phyloP scores from a whole-genome alignment of 2,888 invertebrate species.

The Sepioteuthis lessoniana region DNA sequence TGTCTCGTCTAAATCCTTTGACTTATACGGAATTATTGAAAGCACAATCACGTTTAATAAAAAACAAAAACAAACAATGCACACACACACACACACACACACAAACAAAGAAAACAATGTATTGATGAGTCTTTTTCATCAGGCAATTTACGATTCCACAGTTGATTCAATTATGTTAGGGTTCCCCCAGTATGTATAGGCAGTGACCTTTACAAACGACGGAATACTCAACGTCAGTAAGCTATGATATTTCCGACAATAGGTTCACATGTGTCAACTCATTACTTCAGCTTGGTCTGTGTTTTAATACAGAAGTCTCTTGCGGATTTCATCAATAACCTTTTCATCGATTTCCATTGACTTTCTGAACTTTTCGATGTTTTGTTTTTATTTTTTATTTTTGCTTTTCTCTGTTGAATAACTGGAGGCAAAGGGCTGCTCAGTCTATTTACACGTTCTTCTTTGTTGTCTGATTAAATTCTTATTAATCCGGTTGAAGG shows the following conservation, averaged over 20 bases:
- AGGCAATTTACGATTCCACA: not conserved
- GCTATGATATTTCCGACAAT: not conserved
- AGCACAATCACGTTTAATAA: not conserved
- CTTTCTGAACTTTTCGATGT: not conserved
- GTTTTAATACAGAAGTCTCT: not conserved
- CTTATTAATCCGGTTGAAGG: not conserved
- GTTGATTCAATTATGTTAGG: not conserved
- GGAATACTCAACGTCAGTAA: not conserved
- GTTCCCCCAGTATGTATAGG: too few relatives aligned
- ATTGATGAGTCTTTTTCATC: not conserved
- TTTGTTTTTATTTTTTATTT: not conserved
- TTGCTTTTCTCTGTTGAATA: not conserved
- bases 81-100: not conserved
- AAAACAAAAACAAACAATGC: not conserved
- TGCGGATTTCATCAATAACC: constrained; percentile 18
- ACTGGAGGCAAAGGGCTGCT: not conserved
- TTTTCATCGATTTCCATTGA: constrained; percentile 33
- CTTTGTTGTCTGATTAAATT: not conserved
- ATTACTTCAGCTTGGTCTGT: not conserved
- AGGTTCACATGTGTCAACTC: not conserved
- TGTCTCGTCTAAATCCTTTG: too few relatives aligned
- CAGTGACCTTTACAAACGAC: not conserved
- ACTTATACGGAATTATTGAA: too few relatives aligned
- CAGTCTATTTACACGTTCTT: not conserved
- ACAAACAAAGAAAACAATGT: too few relatives aligned